phyloP scores from a whole-genome alignment of 2,797 vertebrate genomes.

The Eulemur albifrons region DNA sequence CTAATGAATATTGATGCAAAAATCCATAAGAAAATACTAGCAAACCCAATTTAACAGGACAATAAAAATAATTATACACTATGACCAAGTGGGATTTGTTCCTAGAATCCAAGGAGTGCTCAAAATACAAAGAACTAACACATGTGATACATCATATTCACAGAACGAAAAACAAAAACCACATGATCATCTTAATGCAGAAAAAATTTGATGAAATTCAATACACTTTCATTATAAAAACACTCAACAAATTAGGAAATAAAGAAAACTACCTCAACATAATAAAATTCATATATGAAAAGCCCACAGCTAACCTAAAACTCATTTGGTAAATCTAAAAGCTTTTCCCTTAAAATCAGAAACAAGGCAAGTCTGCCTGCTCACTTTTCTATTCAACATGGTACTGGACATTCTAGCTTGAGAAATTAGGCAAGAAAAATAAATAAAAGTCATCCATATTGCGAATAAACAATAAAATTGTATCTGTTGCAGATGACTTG shows the following conservation, averaged over 20 bases:
- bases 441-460: background rate
- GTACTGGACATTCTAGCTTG: background rate
- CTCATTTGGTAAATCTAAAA: background rate
- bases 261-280: background rate
- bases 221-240: background rate
- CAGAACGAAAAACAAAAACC: background rate
- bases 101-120: background rate
- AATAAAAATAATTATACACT: background rate
- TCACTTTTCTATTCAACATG: background rate
- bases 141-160: background rate
- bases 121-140: background rate
- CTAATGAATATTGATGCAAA: background rate
- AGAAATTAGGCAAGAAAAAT: background rate
- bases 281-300: background rate
- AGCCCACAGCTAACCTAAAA: background rate
- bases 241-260: background rate
- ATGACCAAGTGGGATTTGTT: background rate
- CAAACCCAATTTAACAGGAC: too few relatives aligned
- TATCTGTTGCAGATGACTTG: background rate
- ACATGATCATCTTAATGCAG: background rate
- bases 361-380: background rate
- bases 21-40: background rate
- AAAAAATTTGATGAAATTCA: background rate
- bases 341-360: background rate
- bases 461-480: background rate